These are phyloP conservation scores for Helicoverpa armigera DNA, from an alignment of 1,140 invertebrate genomes.

Conservation along the genomic window DNA sequence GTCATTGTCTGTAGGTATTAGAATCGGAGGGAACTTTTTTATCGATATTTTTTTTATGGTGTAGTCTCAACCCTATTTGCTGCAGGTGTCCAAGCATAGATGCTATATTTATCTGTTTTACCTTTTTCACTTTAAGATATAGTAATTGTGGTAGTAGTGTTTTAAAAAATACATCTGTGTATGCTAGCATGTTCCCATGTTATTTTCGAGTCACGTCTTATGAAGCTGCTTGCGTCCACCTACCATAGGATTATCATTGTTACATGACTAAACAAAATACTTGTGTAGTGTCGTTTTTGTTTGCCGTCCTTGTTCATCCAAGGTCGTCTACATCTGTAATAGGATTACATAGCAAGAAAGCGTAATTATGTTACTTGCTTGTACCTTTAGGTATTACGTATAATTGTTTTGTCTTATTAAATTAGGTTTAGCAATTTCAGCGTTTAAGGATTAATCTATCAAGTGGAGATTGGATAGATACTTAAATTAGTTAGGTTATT, in stretches of 20 bases:
- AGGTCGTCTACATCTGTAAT: not conserved
- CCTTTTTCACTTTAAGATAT: too few relatives aligned
- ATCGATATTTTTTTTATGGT: not conserved
- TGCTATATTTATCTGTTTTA: too few relatives aligned
- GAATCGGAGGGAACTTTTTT: not conserved
- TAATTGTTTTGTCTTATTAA: too few relatives aligned
- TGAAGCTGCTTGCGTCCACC: not conserved
- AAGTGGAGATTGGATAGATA: too few relatives aligned
- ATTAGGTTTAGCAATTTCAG: too few relatives aligned
- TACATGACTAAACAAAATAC: not conserved
- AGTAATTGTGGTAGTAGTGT: too few relatives aligned
- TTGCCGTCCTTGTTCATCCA: not conserved
- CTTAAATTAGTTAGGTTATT: too few relatives aligned
- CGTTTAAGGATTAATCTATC: too few relatives aligned
- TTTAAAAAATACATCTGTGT: not conserved
- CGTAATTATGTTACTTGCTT: too few relatives aligned
- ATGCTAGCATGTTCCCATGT: not conserved
- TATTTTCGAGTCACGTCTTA: not conserved
- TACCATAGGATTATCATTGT: slow-evolving; percentile 1
- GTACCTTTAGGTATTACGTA: too few relatives aligned
- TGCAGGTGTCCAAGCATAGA: too few relatives aligned
- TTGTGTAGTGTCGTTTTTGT: not conserved
- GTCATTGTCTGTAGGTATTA: not conserved
- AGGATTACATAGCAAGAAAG: not conserved
- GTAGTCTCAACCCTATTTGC: too few relatives aligned